Base-by-base conservation (phyloP, 2,888 invertebrate genomes). In the Orthonychiurus folsomi region DNA sequence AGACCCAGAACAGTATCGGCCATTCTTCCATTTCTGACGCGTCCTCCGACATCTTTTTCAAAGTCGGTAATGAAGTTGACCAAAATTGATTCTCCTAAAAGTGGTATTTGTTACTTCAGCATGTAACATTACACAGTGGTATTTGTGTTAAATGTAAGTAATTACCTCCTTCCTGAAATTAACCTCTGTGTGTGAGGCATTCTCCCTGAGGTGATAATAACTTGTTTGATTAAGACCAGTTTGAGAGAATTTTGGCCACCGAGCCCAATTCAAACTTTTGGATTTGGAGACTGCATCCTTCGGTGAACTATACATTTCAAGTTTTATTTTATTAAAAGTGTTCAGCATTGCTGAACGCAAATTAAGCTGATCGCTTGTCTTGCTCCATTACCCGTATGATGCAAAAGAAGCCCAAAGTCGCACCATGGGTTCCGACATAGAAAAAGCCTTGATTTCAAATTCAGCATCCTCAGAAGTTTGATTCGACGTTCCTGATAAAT, bases 361-460 rank as follows among this genome's bases (percentile, higher is more conserved):
- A 26, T 37, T 27, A 5, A 21, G 37, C n/a, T n/a, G n/a, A 28
- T 47, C 3, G 20, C 25, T 15, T 26, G 20, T 3, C 3, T n/a
- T 57, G 15, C 20, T 27, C 5, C 57, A n/a, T 28, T 48, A 68
- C 56, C 61, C 66, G 54, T 70, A 68, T 25, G 69, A 66, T 2
- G 70, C 69, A 64, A 72, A 71, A 20, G 69, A 68, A 9, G 67
- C 65, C 70, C 69, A 70, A 48, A 72, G 63, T 48, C 68, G 67
- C n/a, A 65, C 65, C 56, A 72, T 27, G 26, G 65, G 63, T 9
- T 71, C 70, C 5, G 66, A 61, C 5, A 69, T 60, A 3, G 50
- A 50, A 15, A 52, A 18, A 18, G 66, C 69, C 5, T 66, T 64
- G 28, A 62, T 56, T 1, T 47, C 20, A 24, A 58, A 47, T 53